Conservation (phyloP, 2,888 invertebrate genomes). For the Synanthedon myopaeformis region DNA sequence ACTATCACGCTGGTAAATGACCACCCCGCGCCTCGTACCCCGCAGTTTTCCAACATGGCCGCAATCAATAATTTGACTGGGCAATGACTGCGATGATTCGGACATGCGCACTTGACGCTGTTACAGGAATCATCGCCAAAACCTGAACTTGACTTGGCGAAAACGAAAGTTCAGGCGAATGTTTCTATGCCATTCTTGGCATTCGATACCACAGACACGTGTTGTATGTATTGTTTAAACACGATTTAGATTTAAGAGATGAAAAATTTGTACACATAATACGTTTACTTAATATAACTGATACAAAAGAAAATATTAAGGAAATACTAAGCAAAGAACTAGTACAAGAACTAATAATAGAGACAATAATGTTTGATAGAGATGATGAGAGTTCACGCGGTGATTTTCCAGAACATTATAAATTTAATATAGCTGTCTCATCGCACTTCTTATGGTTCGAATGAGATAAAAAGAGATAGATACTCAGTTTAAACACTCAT, state of each 20-base stretch:
- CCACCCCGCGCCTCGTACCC: slow-evolving; percentile 28
- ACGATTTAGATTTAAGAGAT: too few relatives aligned
- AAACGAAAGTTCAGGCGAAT: slow-evolving; percentile 65
- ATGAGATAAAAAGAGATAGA: background rate
- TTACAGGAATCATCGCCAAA: slow-evolving; percentile 52
- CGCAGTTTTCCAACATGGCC: slow-evolving; percentile 63
- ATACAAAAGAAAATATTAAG: too few relatives aligned
- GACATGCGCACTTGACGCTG: slow-evolving; percentile 47
- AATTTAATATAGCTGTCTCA: background rate
- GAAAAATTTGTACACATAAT: too few relatives aligned
- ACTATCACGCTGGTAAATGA: slow-evolving; percentile 67
- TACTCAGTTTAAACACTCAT: background rate
- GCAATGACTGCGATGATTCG: slow-evolving; percentile 69
- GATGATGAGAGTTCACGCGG: background rate
- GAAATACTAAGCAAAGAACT: too few relatives aligned
- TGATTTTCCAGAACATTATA: background rate
- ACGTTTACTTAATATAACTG: too few relatives aligned
- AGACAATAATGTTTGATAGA: background rate
- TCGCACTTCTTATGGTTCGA: background rate
- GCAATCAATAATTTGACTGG: slow-evolving; percentile 69
- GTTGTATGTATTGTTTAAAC: background rate
- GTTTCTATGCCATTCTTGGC: slow-evolving; percentile 65
- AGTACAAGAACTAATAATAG: background rate
- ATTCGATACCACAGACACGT: slow-evolving; percentile 16
- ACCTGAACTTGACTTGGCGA: slow-evolving; percentile 69